phyloP scores from a whole-genome alignment of 2,888 invertebrate species.

The Blastobasis adustella region DNA sequence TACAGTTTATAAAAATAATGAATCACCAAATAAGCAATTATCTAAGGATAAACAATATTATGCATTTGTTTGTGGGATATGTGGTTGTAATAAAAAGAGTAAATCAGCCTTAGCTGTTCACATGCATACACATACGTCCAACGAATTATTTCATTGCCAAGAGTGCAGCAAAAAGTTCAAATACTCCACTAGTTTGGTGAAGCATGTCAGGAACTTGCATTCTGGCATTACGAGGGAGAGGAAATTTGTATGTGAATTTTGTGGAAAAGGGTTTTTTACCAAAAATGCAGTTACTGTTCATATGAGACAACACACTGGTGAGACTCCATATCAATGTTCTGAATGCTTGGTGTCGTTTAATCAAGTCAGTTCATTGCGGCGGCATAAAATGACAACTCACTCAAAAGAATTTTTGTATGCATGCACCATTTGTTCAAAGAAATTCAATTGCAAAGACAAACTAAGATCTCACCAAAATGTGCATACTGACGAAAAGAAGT shows the following conservation, averaged over 20 bases:
- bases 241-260: conserved; percentile 51
- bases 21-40: conserved; percentile 18
- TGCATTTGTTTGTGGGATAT: conserved; percentile 31
- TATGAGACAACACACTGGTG: conserved; percentile 53
- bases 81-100: conserved; percentile 34
- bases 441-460: conserved; percentile 49
- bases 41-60: conserved; percentile 15
- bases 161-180: conserved; percentile 50
- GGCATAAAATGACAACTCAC: conserved; percentile 42
- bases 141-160: conserved; percentile 38
- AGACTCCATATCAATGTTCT: conserved; percentile 52
- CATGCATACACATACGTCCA: conserved; percentile 45
- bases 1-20: conserved; percentile 13
- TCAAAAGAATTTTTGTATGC: conserved; percentile 36
- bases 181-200: conserved; percentile 39
- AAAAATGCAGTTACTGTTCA: conserved; percentile 47
- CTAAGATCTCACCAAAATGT: conserved; percentile 41
- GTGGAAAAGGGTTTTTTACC: conserved; percentile 53
- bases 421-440: conserved; percentile 46
- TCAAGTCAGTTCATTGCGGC: conserved; percentile 40
- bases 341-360: conserved; percentile 43
- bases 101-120: conserved; percentile 38
- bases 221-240: conserved; percentile 27
- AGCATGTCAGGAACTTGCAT: conserved; percentile 45
- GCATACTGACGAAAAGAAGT: conserved; percentile 47